Base-by-base conservation (phyloP, 2,888 invertebrate genomes). In the Synergus itoensis region DNA sequence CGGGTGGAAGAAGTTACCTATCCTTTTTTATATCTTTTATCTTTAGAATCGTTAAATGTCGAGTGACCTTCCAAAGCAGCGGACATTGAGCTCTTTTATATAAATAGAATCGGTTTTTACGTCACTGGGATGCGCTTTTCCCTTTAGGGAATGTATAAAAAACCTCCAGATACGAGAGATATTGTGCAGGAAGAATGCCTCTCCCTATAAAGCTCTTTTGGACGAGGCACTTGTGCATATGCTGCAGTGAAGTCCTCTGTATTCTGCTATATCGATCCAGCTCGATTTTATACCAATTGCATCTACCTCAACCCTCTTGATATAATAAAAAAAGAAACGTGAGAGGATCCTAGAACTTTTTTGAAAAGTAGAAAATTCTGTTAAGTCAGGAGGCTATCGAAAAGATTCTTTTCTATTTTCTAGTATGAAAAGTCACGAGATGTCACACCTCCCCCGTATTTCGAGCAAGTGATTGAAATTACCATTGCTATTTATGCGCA, bases 91-190 rank as follows among this genome's bases (percentile, higher is more conserved):
- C 16, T 65, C 48, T 28, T 48, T 69, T 73, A 53, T 73, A 53
- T 48, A 73, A 53, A 73, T 53, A 73, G 53, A 48, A 53, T 28
- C n/a, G 16, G 48, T 28, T 48, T 69, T 69, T 73, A 36, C 53
- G 53, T 73, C 73, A 73, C n/a, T 73, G 53, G 48, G 73, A 48
- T 73, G 73, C 53, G 36, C 73, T 73, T 73, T 73, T 36, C 73
- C 53, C 73, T 73, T 48, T 18, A 53, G 73, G 53, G 16, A 69
- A 73, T 28, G 14, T 67, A 67, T 67, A 43, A 73, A 73, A 53
- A 48, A 53, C 7, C 3, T 1, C n/a, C 28, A 69, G 69, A 73
- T 73, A 73, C 16, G 53, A 53, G n/a, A 73, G 48, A 69, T 73
- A 73, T 45, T 36, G 53, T 73, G 28, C 9, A n/a, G 36, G 36